Conservation (phyloP, 1,140 invertebrate genomes). For the Atta texana region DNA sequence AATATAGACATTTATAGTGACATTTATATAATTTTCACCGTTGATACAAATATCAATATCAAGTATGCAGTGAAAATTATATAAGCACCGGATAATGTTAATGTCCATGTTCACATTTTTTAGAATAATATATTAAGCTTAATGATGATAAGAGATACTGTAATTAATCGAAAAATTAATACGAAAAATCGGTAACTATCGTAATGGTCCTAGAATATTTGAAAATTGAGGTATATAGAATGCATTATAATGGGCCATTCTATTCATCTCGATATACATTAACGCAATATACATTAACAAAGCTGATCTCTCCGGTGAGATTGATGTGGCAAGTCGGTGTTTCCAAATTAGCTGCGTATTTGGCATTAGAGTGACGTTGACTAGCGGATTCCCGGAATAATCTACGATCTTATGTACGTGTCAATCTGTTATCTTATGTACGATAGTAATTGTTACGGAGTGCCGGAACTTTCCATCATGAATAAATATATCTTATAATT, state of each 20-base stretch:
- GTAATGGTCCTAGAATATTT: neutral
- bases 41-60: too few relatives aligned
- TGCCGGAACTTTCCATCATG: neutral
- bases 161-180: neutral
- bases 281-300: constrained; percentile 20
- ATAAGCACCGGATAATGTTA: too few relatives aligned
- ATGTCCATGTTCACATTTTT: too few relatives aligned
- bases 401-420: constrained; percentile 50
- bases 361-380: constrained; percentile 47
- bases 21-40: too few relatives aligned
- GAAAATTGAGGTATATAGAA: neutral
- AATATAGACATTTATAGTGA: too few relatives aligned
- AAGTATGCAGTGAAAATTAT: too few relatives aligned
- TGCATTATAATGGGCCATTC: neutral
- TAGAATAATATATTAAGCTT: too few relatives aligned
- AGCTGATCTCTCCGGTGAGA: constrained; percentile 31
- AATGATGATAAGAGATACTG: neutral
- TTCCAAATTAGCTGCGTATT: constrained; percentile 60
- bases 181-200: neutral
- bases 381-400: constrained; percentile 39
- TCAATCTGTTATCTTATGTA: constrained; percentile 47
- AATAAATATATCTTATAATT: neutral
- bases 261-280: neutral
- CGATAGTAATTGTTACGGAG: constrained; percentile 1
- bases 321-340: constrained; percentile 49